Evolutionary conservation across 2,888 invertebrate species (phyloP).

Genomic region (Lasius platythorax): DNA sequence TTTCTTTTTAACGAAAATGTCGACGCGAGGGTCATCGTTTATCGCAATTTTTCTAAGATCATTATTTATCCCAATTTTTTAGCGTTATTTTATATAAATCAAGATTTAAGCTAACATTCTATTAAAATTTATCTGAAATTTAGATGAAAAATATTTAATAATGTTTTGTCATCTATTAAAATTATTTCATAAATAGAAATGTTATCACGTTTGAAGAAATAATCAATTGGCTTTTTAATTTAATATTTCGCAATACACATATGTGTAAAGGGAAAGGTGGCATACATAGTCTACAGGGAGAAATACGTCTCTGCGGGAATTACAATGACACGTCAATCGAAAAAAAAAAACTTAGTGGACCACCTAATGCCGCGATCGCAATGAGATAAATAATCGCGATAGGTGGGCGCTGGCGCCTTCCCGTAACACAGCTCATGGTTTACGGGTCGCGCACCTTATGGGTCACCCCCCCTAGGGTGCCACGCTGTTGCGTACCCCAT

Average conservation of each 20-base stretch:
- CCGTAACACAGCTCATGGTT: conserved; percentile 53
- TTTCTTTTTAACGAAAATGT: background rate
- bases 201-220: background rate
- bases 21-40: background rate
- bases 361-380: conserved; percentile 77
- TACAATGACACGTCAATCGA: conserved; percentile 39
- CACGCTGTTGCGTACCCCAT: conserved; percentile 72
- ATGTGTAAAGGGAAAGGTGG: background rate
- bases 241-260: background rate
- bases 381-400: conserved; percentile 81
- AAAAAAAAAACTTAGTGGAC: conserved; percentile 64
- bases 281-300: background rate
- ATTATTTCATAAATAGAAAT: background rate
- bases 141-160: background rate
- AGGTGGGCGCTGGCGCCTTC: conserved; percentile 77
- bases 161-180: background rate
- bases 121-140: background rate
- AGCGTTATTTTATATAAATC: too few species aligned
- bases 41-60: background rate
- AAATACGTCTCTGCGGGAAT: conserved; percentile 26
- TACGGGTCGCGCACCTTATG: conserved; percentile 62
- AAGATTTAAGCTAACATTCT: too few species aligned
- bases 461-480: conserved; percentile 67
- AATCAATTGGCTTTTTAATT: background rate
- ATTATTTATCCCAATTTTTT: background rate